Percentiles rank a stretch among this genome's conserved stretches.
phyloP scores from a whole-genome alignment of 1,140 invertebrate species.

The Stenopsyche tienmushanensis region DNA sequence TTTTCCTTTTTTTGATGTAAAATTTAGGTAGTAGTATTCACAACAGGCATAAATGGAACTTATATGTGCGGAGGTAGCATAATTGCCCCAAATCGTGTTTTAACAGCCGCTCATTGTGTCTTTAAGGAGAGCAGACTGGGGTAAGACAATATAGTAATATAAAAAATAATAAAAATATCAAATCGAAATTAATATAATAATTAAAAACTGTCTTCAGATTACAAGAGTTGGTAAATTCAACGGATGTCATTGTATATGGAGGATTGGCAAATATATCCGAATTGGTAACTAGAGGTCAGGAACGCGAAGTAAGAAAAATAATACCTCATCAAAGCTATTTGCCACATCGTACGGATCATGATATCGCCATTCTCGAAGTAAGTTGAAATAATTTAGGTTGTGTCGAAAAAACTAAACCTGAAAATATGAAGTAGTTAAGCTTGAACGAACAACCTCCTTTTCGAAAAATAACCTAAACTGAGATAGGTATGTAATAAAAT shows the following conservation, averaged over 20 bases:
- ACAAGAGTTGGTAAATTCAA: background rate
- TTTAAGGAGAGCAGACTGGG: conserved; percentile 4
- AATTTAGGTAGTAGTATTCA: conserved; percentile 8
- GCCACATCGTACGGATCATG: background rate
- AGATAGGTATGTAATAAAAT: too few species aligned
- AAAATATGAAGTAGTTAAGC: too few species aligned
- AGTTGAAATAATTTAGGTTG: background rate
- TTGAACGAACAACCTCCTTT: too few species aligned
- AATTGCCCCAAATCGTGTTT: conserved; percentile 30
- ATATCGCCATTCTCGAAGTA: background rate
- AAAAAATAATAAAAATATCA: background rate
- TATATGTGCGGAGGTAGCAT: conserved; percentile 34
- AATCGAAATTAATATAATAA: background rate
- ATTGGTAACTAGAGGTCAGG: background rate
- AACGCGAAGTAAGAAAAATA: background rate
- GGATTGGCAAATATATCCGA: background rate
- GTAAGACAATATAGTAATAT: too few species aligned
- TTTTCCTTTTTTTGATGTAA: too few species aligned
- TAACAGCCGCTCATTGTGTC: conserved; percentile 40
- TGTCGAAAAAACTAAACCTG: too few species aligned
- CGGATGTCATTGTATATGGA: background rate
- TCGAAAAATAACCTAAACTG: too few species aligned
- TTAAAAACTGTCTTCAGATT: background rate
- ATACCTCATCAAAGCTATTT: conserved; percentile 1
- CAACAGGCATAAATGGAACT: background rate